Conservation (phyloP, 2,113 vertebrate genomes). For the Malurus alboscapulatus region DNA sequence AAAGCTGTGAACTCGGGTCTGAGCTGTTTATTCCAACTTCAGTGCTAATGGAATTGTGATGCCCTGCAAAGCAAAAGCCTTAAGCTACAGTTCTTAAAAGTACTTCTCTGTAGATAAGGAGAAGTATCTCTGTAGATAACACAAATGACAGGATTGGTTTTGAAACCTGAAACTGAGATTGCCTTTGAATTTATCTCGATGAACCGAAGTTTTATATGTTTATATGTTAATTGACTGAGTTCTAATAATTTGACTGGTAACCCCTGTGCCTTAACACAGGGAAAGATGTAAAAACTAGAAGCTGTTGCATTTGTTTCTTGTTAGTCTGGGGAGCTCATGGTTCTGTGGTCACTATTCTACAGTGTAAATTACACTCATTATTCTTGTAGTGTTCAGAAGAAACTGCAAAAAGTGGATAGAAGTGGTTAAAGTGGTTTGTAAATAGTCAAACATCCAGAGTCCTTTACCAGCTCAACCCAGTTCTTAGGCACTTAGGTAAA, state of each 20-base stretch:
- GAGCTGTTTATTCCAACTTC: not conserved
- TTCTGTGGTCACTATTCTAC: constrained; percentile 5
- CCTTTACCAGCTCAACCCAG: constrained; percentile 70
- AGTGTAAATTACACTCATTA: constrained; percentile 7
- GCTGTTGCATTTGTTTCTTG: not conserved
- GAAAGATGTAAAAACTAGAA: not conserved
- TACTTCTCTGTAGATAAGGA: not conserved
- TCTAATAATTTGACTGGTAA: not conserved
- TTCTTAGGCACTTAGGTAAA: constrained; percentile 74
- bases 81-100: not conserved
- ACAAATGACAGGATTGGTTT: not conserved
- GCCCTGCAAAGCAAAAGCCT: not conserved
- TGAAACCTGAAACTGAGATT: not conserved
- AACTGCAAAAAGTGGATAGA: constrained; percentile 69
- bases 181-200: not conserved
- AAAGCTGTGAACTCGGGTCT: not conserved
- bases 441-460: constrained; percentile 67
- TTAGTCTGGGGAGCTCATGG: not conserved
- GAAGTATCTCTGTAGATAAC: not conserved
- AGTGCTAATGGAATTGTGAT: not conserved
- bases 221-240: not conserved
- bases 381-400: constrained; percentile 33
- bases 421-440: constrained; percentile 76
- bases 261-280: not conserved
- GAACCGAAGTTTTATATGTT: not conserved